These are phyloP conservation scores for Vulpes vulpes DNA, from an alignment of 2,113 vertebrate genomes.

Conservation along the genomic window DNA sequence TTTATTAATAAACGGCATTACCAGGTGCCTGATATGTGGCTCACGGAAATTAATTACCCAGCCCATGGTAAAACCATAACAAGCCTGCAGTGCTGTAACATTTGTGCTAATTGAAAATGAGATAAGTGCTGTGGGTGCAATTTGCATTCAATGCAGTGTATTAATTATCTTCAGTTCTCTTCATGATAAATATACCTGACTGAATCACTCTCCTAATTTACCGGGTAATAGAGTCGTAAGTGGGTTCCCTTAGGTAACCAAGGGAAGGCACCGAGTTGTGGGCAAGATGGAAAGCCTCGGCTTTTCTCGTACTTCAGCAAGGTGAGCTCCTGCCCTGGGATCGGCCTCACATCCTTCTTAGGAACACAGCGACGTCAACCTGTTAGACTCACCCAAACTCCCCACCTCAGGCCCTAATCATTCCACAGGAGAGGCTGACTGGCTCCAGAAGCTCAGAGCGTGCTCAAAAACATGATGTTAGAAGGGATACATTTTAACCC, in stretches of 20 bases:
- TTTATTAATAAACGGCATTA: conserved; percentile 93
- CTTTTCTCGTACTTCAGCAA: conserved; percentile 71
- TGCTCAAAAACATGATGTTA: not conserved
- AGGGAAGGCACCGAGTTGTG: conserved; percentile 79
- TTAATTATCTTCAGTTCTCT: conserved; percentile 93
- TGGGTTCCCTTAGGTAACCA: conserved; percentile 90
- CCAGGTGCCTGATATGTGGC: conserved; percentile 92
- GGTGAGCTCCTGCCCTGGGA: conserved; percentile 5
- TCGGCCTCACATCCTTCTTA: not conserved
- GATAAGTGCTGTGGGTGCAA: conserved; percentile 94
- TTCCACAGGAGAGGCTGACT: not conserved
- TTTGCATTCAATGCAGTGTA: conserved; percentile 93
- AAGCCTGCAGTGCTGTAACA: conserved; percentile 90
- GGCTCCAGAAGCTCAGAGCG: not conserved
- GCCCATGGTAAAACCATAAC: conserved; percentile 91
- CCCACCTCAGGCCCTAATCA: not conserved
- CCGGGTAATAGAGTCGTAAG: conserved; percentile 90
- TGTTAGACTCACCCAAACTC: not conserved
- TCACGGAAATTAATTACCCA: conserved; percentile 93
- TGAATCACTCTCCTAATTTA: conserved; percentile 92
- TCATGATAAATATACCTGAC: conserved; percentile 93
- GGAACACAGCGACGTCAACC: not conserved
- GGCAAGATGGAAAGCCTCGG: conserved; percentile 81
- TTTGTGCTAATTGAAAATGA: conserved; percentile 94
- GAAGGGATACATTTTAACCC: conserved; percentile 1